Conservation (phyloP, 2,797 vertebrate species). For the Chaetodon trifasciatus region DNA sequence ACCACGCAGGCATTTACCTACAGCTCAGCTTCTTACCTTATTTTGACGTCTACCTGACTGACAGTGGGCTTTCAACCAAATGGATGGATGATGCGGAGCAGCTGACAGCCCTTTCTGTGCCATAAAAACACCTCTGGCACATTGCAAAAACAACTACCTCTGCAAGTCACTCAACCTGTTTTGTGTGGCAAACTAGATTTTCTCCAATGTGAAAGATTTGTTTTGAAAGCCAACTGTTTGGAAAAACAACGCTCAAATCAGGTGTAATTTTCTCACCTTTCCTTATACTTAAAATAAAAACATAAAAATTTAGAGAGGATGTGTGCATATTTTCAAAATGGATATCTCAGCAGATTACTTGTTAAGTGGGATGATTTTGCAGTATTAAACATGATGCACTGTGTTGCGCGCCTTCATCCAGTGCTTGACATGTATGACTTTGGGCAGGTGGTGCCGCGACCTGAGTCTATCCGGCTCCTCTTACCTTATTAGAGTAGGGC, state of each 20-base stretch:
- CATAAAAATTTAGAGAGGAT: not conserved
- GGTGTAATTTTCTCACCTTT: not conserved
- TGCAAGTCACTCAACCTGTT: not conserved
- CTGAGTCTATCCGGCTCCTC: conserved; percentile 22
- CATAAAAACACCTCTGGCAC: conserved; percentile 7
- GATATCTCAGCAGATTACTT: not conserved
- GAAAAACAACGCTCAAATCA: not conserved
- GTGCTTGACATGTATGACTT: conserved; percentile 1
- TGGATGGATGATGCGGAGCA: conserved; percentile 38
- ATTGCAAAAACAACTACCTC: not conserved
- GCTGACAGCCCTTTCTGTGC: conserved; percentile 25
- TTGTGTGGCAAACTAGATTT: not conserved
- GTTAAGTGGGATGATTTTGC: not conserved
- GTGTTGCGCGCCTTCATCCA: not conserved
- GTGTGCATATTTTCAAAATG: not conserved
- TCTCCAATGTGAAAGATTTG: not conserved
- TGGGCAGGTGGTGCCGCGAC: conserved; percentile 8
- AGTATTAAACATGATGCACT: no score
- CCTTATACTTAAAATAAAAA: not conserved
- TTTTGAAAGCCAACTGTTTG: not conserved
- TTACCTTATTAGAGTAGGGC: conserved; percentile 96
- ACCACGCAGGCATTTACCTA: conserved; percentile 40
- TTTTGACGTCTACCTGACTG: conserved; percentile 23
- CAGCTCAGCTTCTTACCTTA: conserved; percentile 8
- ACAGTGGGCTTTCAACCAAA: conserved; percentile 21